phyloP scores from a whole-genome alignment of 2,888 invertebrate species.

The Dynastes maya region DNA sequence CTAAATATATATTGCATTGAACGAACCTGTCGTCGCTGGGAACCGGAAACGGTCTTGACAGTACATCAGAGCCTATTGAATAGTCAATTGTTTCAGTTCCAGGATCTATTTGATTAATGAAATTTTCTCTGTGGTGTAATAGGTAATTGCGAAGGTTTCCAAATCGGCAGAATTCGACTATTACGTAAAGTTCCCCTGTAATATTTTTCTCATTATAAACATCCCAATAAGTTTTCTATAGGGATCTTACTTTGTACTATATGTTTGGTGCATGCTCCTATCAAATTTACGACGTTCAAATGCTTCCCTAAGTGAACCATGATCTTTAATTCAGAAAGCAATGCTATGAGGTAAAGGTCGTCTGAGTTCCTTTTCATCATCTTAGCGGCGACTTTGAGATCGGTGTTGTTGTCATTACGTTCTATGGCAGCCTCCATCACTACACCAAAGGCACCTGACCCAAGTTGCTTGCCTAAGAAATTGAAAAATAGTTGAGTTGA shows the following conservation, averaged over 20 bases:
- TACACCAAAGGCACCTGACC: conserved; percentile 95
- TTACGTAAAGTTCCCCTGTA: conserved; percentile 89
- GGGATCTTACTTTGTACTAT: conserved; percentile 84
- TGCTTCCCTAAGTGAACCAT: conserved; percentile 96
- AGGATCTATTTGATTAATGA: conserved; percentile 86
- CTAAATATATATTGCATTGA: conserved; percentile 48
- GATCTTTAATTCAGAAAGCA: conserved; percentile 95
- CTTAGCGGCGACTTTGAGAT: conserved; percentile 93
- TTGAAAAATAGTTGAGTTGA: conserved; percentile 12
- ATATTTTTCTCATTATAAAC: conserved; percentile 53
- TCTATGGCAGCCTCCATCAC: conserved; percentile 91
- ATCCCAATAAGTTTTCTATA: too few species aligned
- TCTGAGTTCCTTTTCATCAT: conserved; percentile 94
- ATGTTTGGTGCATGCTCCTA: conserved; percentile 95
- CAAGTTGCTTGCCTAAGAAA: conserved; percentile 85
- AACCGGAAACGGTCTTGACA: conserved; percentile 75
- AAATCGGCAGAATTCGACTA: conserved; percentile 95
- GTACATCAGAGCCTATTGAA: conserved; percentile 74
- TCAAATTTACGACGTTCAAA: conserved; percentile 93
- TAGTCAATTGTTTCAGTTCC: conserved; percentile 81
- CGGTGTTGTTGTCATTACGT: conserved; percentile 84
- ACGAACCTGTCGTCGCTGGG: conserved; percentile 74
- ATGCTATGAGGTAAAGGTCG: conserved; percentile 86
- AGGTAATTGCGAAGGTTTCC: conserved; percentile 94
- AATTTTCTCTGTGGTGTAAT: conserved; percentile 84